These are phyloP conservation scores for Pangasius larnaudii DNA, from an alignment of 2,797 vertebrate species.

Conservation along the genomic window DNA sequence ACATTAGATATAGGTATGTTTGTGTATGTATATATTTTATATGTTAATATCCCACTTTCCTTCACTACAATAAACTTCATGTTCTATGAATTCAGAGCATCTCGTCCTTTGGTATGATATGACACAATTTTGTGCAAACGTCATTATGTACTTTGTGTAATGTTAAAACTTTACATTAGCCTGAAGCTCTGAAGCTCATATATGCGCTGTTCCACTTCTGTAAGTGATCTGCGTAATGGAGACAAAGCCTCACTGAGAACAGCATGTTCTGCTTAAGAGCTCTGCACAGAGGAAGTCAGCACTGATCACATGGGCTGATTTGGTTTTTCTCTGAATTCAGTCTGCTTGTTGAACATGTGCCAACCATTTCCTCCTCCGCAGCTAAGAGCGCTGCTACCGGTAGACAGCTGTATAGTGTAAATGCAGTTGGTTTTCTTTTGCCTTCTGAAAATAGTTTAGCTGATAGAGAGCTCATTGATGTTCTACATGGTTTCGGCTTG, in stretches of 20 bases:
- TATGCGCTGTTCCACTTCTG: conserved; percentile 1
- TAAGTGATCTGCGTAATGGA: conserved; percentile 61
- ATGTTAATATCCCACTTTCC: conserved; percentile 61
- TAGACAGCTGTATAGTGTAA: background rate
- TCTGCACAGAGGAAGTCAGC: conserved; percentile 76
- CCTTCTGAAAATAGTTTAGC: conserved; percentile 1
- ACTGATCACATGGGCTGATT: conserved; percentile 68
- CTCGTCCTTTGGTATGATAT: background rate
- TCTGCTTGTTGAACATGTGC: conserved; percentile 37
- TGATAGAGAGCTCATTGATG: background rate
- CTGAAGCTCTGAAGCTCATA: background rate
- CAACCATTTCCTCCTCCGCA: conserved; percentile 47
- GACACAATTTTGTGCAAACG: background rate
- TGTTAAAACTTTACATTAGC: background rate
- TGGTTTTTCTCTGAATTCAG: conserved; percentile 74
- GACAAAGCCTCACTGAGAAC: conserved; percentile 66
- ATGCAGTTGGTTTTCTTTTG: background rate
- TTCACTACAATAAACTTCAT: conserved; percentile 87
- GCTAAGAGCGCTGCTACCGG: background rate
- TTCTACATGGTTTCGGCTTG: background rate
- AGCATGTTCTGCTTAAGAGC: conserved; percentile 65
- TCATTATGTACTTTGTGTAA: background rate
- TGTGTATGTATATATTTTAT: conserved; percentile 38
- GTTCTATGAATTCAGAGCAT: background rate
- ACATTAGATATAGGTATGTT: conserved; percentile 56